Evolutionary conservation across 2,797 vertebrate genomes (phyloP), one percentile per base, ranked within the genome.

Genomic region (Rhinophrynus dorsalis): DNA sequence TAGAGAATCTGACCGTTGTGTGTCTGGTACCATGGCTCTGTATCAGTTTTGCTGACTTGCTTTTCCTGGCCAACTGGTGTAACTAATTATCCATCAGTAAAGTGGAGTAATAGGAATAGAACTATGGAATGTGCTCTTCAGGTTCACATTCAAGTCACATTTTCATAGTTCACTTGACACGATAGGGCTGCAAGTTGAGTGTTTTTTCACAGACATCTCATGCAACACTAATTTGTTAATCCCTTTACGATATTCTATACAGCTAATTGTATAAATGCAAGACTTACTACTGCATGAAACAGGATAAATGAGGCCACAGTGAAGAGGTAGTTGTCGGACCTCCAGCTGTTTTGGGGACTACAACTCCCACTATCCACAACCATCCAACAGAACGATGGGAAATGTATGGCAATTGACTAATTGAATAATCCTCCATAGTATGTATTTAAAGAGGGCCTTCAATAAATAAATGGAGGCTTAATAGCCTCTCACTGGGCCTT

Each of bases 161-260:
- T 58, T 40, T 58, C 55, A 40, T 58, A 58, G 21, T 23, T 58
- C 18, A 58, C 55, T 38, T 58, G 55, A 58, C 35, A 40, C 15
- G 35, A 58, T 15, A 58, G 55, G 33, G 23, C n/a, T 57, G 54
- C 2, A 57, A 20, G 38, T 58, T 2, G 2, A 8, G 3, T 12
- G 5, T 37, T 58, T 40, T 26, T 27, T 40, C 54, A 9, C 3
- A 15, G 42, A 58, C 35, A 42, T 58, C 21, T 58, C 55, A 58
- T 5, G 55, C 35, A 58, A 58, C 11, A 26, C 21, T 58, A 58
- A 58, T 42, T 23, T 27, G 20, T 15, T 26, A 58, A 58, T 40
- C 35, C 24, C 35, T 58, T 58, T 18, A 40, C 20, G 40, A 5
- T 58, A n/a, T 26, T 24, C 55, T 13, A 37, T 12, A 8, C 9